Evolutionary conservation across 1,140 invertebrate species (phyloP), one percentile per base, ranked within the genome.

Genomic region (Sinonovacula constricta): DNA sequence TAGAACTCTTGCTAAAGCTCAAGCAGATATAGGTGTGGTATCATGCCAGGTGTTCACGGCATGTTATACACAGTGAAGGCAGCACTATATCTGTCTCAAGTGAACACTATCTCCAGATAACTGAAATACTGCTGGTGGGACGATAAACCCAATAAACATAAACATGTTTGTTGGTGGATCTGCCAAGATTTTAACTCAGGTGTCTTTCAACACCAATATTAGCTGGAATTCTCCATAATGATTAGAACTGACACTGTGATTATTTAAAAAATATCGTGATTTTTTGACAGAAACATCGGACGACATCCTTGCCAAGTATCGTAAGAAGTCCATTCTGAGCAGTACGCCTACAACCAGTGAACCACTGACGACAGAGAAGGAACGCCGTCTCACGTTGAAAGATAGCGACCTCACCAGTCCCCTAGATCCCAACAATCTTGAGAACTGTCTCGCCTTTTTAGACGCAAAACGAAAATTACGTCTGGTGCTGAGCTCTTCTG

Each of bases 231-330:
- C n/a, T n/a, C n/a, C n/a, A n/a, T n/a, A n/a, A n/a, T n/a, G n/a
- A n/a, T n/a, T n/a, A n/a, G n/a, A n/a, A n/a, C n/a, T 18, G 24
- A 51, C 7, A 18, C 49, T 18, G 15, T 3, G 49, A 15, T 51
- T 51, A 22, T 22, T 18, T 51, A 51, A 18, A 1, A 7, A 3
- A 4, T 28, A 4, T 59, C 12, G 15, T 3, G 1, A 24, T 57
- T 33, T 22, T 57, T 63, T 78, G 83, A 59, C 81, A 93, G 96
- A 97, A 90, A 94, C 94, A 49, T 94, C 95, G 15, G 97, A 99
- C 88, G 97, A 98, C 86, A 99, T 99, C 86, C 93, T 99, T 81
- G 97, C 96, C 30, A 99, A 98, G 88, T 99, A 99, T 90, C 92
- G 97, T 18, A 94, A 95, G 59, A 97, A 97, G 49, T 53, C 82